Conservation (phyloP, 2,113 vertebrate genomes). For the Cnemophilus loriae region DNA sequence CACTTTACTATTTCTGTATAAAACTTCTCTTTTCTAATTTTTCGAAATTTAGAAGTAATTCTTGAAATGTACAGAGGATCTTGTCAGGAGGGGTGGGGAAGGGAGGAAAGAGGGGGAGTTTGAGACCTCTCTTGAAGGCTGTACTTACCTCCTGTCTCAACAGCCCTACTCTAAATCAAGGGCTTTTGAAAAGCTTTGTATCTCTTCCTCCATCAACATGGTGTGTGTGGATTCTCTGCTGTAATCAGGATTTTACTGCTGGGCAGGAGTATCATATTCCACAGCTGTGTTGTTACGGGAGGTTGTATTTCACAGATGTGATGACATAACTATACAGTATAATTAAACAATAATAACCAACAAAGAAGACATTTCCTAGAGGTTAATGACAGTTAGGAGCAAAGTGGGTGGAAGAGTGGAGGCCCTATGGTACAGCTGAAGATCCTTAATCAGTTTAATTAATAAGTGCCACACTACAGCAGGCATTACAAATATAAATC, state of each 20-base stretch:
- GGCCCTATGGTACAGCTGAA: background rate
- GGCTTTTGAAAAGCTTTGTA: background rate
- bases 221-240: background rate
- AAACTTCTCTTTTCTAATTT: background rate
- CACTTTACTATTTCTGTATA: background rate
- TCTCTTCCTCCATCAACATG: background rate
- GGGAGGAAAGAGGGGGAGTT: background rate
- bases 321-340: background rate
- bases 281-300: constrained; percentile 24
- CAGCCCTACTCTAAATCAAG: background rate
- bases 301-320: constrained; percentile 16
- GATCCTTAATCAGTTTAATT: background rate
- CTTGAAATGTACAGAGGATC: background rate
- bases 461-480: background rate
- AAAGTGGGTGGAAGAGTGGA: background rate
- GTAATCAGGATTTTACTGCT: background rate
- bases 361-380: constrained; percentile 33
- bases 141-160: background rate
- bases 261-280: background rate
- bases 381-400: constrained; percentile 13
- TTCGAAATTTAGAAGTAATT: background rate
- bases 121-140: background rate
- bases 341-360: constrained; percentile 34
- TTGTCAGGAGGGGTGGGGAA: background rate
- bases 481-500: background rate